Conservation (phyloP, 2,113 vertebrate species). For the Peucedramus taeniatus region DNA sequence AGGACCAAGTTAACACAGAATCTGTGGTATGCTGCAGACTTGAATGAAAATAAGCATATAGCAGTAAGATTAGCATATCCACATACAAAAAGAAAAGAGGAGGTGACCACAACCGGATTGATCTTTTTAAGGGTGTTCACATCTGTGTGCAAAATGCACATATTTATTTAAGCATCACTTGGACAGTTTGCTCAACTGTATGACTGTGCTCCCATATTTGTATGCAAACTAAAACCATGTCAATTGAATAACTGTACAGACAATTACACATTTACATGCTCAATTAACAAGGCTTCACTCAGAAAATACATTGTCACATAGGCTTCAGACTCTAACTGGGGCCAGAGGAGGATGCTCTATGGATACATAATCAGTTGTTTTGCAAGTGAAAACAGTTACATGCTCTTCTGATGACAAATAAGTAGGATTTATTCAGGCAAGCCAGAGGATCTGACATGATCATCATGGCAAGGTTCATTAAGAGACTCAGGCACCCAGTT, state of each 20-base stretch:
- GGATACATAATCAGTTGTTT: neutral
- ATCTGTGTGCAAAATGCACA: neutral
- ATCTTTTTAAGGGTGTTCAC: neutral
- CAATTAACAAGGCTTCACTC: neutral
- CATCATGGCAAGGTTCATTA: neutral
- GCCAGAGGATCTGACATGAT: neutral
- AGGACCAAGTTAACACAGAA: neutral
- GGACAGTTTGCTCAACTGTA: neutral
- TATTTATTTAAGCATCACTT: neutral
- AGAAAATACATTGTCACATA: neutral
- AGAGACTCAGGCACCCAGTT: neutral
- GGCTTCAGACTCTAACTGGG: neutral
- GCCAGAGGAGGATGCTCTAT: neutral
- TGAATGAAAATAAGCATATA: neutral
- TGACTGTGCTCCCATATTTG: neutral
- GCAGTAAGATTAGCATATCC: neutral
- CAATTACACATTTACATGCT: constrained; percentile 10
- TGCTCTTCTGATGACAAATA: neutral
- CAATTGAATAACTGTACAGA: neutral
- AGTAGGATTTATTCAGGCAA: neutral
- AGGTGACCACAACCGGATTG: neutral
- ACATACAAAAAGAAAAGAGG: neutral
- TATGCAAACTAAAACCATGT: neutral
- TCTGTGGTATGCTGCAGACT: neutral
- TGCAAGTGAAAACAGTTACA: neutral